Conservation (phyloP, 2,797 vertebrate genomes). For the Clarias fuscus region DNA sequence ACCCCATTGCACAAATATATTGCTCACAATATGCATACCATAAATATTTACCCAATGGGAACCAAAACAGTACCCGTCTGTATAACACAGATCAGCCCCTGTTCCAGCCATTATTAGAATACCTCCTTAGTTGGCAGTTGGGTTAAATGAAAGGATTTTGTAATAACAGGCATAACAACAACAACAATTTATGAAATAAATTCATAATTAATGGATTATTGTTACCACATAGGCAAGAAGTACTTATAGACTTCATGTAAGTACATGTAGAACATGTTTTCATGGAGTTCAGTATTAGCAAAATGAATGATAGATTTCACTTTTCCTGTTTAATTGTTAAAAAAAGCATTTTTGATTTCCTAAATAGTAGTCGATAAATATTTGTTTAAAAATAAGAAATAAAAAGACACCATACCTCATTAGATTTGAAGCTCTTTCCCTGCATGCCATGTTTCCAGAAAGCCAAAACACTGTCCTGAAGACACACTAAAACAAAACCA, state of each 20-base stretch:
- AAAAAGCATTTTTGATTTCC: too few relatives aligned
- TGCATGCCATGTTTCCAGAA: constrained; percentile 99
- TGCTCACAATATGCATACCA: background rate
- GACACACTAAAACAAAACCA: constrained; percentile 82
- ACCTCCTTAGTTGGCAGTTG: background rate
- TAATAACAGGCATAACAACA: background rate
- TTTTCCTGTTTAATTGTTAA: background rate
- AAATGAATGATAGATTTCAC: background rate
- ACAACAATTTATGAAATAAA: background rate
- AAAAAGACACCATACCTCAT: constrained; percentile 79
- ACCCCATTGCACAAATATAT: background rate
- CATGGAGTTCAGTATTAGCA: background rate
- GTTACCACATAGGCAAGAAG: background rate
- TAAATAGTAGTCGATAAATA: background rate
- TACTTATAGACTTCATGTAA: background rate
- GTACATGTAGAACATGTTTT: background rate
- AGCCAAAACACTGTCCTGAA: constrained; percentile 97
- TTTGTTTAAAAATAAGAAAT: background rate
- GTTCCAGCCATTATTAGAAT: background rate
- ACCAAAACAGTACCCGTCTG: background rate
- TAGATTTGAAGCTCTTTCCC: constrained; percentile 97
- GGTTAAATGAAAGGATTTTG: background rate
- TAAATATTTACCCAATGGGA: background rate
- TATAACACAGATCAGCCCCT: too few relatives aligned
- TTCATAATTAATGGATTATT: background rate